These are phyloP conservation scores for Falco peregrinus DNA, from an alignment of 2,797 vertebrate genomes.

Conservation along the genomic window DNA sequence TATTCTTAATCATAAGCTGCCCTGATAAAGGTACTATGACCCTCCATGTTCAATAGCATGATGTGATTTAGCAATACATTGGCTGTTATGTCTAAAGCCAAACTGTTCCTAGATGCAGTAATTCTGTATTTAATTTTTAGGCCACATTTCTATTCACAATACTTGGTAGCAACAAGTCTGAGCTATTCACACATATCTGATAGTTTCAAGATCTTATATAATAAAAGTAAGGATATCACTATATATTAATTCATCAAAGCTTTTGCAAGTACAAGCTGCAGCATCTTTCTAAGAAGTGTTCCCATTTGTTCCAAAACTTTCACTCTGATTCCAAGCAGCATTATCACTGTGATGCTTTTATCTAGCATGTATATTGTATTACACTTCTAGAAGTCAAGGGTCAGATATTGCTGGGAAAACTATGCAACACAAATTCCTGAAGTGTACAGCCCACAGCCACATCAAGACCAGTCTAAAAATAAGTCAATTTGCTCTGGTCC, in stretches of 20 bases:
- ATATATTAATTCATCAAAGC: not conserved
- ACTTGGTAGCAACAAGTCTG: not conserved
- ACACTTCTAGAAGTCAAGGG: constrained; percentile 32
- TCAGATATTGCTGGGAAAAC: constrained; percentile 37
- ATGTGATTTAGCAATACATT: rapidly evolving
- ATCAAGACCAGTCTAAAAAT: constrained; percentile 52
- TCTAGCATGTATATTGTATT: constrained; percentile 36
- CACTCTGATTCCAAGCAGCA: constrained; percentile 1
- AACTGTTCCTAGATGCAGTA: not conserved
- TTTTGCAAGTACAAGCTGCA: not conserved
- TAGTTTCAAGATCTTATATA: not conserved
- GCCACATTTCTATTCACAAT: not conserved
- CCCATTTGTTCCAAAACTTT: constrained; percentile 27
- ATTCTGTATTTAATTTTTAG: not conserved
- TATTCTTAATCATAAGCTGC: not conserved
- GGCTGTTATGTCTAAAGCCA: not conserved
- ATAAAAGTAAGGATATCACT: not conserved
- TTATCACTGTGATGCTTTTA: constrained; percentile 38
- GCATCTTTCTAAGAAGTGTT: constrained; percentile 43
- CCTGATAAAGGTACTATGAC: not conserved
- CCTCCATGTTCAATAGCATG: not conserved
- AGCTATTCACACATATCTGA: not conserved
- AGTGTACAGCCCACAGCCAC: not conserved
- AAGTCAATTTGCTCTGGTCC: constrained; percentile 23
- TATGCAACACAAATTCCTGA: constrained; percentile 44